Conservation (phyloP, 2,888 invertebrate genomes). For the Tromatobia lineatoria region DNA sequence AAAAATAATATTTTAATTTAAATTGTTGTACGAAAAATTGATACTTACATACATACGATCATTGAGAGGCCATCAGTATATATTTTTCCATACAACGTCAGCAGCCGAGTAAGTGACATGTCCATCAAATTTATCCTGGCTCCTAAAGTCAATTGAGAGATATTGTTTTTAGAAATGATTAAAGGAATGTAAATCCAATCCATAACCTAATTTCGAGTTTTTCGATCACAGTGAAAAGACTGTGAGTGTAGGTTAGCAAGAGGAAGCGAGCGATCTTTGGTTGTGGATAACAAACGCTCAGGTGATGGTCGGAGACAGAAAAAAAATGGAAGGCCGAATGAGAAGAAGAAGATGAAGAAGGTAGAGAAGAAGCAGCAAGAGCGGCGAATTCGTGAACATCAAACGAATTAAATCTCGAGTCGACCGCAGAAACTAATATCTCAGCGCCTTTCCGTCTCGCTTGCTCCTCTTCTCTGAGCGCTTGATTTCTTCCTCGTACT, state of each 20-base stretch:
- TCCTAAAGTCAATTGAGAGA: neutral
- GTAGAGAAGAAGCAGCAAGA: constrained; percentile 70
- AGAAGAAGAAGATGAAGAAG: constrained; percentile 55
- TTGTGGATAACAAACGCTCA: constrained; percentile 57
- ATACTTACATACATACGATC: too few relatives aligned
- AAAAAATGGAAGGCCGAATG: constrained; percentile 62
- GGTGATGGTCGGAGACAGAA: constrained; percentile 54
- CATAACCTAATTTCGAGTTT: neutral
- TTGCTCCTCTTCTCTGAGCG: constrained; percentile 57
- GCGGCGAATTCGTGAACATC: constrained; percentile 85
- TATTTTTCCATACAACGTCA: too few relatives aligned
- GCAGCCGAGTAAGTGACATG: too few relatives aligned
- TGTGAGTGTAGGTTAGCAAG: neutral
- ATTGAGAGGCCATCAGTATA: too few relatives aligned
- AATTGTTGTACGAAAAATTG: too few relatives aligned
- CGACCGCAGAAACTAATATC: constrained; percentile 85
- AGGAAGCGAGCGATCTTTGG: constrained; percentile 25
- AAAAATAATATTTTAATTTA: too few relatives aligned
- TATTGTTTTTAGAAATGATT: neutral
- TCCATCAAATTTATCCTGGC: neutral
- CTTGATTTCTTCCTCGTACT: constrained; percentile 38
- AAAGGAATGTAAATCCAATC: neutral
- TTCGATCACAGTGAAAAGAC: neutral
- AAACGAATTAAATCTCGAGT: constrained; percentile 85
- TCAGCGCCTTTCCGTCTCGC: constrained; percentile 71